phyloP scores from a whole-genome alignment of 2,113 vertebrate species.

The human region DNA sequence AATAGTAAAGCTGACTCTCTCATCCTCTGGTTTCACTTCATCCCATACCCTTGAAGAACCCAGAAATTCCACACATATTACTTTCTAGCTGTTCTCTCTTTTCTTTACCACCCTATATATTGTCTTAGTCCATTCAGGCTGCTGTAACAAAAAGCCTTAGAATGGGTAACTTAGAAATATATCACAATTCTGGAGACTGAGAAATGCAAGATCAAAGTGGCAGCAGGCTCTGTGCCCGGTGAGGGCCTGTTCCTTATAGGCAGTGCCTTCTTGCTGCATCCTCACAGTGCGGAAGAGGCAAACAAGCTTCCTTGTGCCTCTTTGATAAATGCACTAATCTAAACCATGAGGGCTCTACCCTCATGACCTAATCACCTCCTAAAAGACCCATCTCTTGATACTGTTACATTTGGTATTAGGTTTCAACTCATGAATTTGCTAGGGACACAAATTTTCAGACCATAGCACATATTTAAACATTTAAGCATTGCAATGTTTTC shows the following conservation, averaged over 20 bases:
- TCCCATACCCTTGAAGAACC: neutral
- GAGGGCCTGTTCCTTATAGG: neutral
- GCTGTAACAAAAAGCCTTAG: neutral
- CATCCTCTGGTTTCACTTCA: neutral
- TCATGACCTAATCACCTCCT: neutral
- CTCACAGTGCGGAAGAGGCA: neutral
- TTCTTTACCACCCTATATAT: neutral
- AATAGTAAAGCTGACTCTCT: neutral
- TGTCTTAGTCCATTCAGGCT: neutral
- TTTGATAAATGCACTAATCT: too few relatives aligned
- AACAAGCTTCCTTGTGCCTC: neutral
- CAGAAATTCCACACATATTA: neutral
- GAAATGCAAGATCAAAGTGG: neutral
- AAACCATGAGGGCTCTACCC: too few relatives aligned
- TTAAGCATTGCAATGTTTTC: neutral
- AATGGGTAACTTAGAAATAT: neutral
- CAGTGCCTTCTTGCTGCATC: neutral
- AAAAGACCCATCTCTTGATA: neutral
- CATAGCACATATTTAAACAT: neutral
- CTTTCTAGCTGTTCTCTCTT: neutral
- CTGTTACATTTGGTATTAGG: neutral
- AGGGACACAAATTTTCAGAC: neutral
- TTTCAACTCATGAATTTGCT: neutral
- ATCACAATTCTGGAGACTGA: neutral
- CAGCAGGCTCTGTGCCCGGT: accelerated